phyloP scores from a whole-genome alignment of 1,140 invertebrate species.

The Tyrophagus putrescentiae region DNA sequence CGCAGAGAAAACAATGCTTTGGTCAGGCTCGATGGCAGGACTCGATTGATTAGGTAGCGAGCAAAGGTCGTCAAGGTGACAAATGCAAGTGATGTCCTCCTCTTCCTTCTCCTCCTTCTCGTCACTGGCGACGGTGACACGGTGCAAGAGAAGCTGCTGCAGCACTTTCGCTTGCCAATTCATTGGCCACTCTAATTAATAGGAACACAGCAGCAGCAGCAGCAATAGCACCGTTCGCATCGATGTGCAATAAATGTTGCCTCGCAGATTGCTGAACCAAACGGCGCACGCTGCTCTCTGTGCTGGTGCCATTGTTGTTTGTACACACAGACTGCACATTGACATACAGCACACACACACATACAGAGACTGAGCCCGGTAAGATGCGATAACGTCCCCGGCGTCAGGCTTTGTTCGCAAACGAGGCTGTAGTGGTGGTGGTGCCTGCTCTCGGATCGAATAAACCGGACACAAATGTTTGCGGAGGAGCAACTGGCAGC shows the following conservation, averaged over 20 bases:
- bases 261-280: too few relatives aligned
- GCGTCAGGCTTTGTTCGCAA: not conserved
- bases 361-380: too few relatives aligned
- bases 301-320: not conserved
- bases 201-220: not conserved
- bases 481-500: slow-evolving; percentile 1
- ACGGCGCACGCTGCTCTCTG: too few relatives aligned
- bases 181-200: slow-evolving; percentile 10
- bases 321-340: not conserved
- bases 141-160: not conserved
- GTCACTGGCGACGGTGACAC: too few relatives aligned
- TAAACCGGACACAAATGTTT: slow-evolving; percentile 13
- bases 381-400: slow-evolving; percentile 11
- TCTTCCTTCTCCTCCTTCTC: too few relatives aligned
- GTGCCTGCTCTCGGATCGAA: not conserved
- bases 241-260: slow-evolving; percentile 10
- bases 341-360: not conserved
- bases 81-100: slow-evolving; percentile 3
- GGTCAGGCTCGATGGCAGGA: not conserved
- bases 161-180: not conserved
- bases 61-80: slow-evolving; percentile 8
- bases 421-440: not conserved
- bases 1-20: slow-evolving; percentile 2
- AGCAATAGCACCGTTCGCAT: slow-evolving; percentile 3
- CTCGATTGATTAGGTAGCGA: slow-evolving; percentile 8